These are phyloP conservation scores for Myotis pilosus DNA, from an alignment of 2,797 vertebrate species.

Conservation along the genomic window DNA sequence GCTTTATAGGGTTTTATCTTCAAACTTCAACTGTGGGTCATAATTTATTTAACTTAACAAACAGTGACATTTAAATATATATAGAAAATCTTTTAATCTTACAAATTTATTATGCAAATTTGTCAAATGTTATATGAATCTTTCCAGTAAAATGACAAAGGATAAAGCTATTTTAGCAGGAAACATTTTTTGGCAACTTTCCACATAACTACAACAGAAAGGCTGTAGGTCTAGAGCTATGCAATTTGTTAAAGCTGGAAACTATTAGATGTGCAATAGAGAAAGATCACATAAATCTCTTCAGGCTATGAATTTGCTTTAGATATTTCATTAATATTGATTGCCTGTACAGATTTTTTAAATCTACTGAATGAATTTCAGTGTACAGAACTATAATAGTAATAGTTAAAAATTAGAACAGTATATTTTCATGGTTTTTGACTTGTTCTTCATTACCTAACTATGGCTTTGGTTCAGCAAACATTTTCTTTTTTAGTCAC, in stretches of 20 bases:
- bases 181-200: conserved; percentile 60
- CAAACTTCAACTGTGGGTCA: not conserved
- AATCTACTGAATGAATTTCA: conserved; percentile 60
- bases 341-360: conserved; percentile 56
- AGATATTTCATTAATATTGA: conserved; percentile 68
- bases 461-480: conserved; percentile 27
- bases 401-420: conserved; percentile 45
- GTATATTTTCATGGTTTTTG: conserved; percentile 47
- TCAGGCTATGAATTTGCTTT: conserved; percentile 63
- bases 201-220: conserved; percentile 51
- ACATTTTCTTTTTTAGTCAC: conserved; percentile 38
- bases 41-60: conserved; percentile 50
- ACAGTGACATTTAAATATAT: conserved; percentile 45
- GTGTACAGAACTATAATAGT: conserved; percentile 25
- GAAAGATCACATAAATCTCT: conserved; percentile 62
- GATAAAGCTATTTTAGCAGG: conserved; percentile 44
- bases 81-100: conserved; percentile 50
- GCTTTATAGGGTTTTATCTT: conserved; percentile 19
- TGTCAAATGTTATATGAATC: conserved; percentile 29
- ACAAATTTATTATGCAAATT: conserved; percentile 52
- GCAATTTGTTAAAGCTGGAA: conserved; percentile 71
- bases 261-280: conserved; percentile 56
- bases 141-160: conserved; percentile 43
- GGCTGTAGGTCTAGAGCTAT: conserved; percentile 36
- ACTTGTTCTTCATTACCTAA: conserved; percentile 44